These are phyloP conservation scores for Crambe crambe DNA, from an alignment of 37 sponge, comb jelly and placozoan genomes.

Conservation along the genomic window DNA sequence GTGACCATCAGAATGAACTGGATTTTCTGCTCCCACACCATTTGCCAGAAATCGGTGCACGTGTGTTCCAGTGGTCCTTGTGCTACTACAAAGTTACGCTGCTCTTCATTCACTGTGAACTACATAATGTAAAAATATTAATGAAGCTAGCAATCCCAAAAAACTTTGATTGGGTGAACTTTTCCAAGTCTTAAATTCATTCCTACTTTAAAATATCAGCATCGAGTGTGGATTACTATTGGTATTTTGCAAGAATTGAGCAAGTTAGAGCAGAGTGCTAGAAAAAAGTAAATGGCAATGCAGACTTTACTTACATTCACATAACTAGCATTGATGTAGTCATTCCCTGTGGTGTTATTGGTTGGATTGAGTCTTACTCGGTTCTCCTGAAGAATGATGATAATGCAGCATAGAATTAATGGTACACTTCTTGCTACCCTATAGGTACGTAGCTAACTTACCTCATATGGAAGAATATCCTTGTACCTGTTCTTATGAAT, in stretches of 20 bases:
- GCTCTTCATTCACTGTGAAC: slow-evolving; percentile 16
- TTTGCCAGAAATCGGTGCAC: slow-evolving; percentile 95
- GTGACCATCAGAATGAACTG: slow-evolving; percentile 85
- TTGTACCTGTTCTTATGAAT: slow-evolving; percentile 83
- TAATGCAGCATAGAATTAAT: no score
- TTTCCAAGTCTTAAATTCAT: not conserved
- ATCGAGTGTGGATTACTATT: no score
- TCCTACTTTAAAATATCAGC: not conserved
- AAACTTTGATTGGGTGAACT: not conserved
- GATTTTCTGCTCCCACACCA: slow-evolving; percentile 88
- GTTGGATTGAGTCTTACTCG: slow-evolving; percentile 75
- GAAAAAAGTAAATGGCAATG: no score
- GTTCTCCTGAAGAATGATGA: slow-evolving; percentile 11
- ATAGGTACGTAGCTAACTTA: slow-evolving; percentile 22
- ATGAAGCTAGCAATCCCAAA: no score
- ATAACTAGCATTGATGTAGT: slow-evolving; percentile 94
- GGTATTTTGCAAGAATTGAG: no score
- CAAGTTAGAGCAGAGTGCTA: no score
- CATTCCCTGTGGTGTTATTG: slow-evolving; percentile 68
- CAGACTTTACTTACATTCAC: slow-evolving; percentile 70
- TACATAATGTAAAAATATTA: no score
- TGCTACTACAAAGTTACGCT: slow-evolving; percentile 62
- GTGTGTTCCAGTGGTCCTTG: slow-evolving; percentile 91
- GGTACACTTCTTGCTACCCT: no score
- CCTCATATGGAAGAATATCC: slow-evolving; percentile 92